phyloP scores from a whole-genome alignment of 2,797 vertebrate species.

The Octomys mimax region DNA sequence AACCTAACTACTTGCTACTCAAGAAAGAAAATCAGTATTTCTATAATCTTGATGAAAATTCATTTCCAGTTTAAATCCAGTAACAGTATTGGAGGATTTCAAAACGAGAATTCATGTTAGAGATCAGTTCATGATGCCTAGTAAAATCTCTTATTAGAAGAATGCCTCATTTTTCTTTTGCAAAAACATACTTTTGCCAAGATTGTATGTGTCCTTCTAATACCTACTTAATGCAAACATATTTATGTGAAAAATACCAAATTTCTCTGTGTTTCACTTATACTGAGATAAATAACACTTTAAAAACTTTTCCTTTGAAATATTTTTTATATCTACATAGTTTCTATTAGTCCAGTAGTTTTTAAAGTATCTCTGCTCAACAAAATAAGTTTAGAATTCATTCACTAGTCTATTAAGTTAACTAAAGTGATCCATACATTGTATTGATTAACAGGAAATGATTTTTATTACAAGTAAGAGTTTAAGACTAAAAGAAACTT shows the following conservation, averaged over 20 bases:
- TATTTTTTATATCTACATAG: background rate
- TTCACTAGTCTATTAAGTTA: slow-evolving; percentile 8
- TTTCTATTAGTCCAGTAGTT: slow-evolving; percentile 17
- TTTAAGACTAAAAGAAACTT: background rate
- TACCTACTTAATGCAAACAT: slow-evolving; percentile 27
- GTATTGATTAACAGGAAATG: background rate
- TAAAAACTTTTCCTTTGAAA: slow-evolving; percentile 57
- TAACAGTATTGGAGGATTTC: slow-evolving; percentile 48
- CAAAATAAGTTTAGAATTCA: slow-evolving; percentile 27
- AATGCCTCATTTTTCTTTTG: slow-evolving; percentile 18
- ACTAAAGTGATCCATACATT: background rate
- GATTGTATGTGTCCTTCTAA: slow-evolving; percentile 18
- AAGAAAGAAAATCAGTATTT: background rate
- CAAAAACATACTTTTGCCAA: slow-evolving; percentile 24
- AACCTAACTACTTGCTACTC: slow-evolving; percentile 26
- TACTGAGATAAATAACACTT: slow-evolving; percentile 8
- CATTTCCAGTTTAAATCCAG: slow-evolving; percentile 39
- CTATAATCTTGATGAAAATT: slow-evolving; percentile 53
- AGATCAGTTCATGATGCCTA: background rate
- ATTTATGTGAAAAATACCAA: slow-evolving; percentile 46
- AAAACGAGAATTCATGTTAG: slow-evolving; percentile 34
- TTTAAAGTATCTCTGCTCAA: slow-evolving; percentile 13
- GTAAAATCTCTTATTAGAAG: slow-evolving; percentile 20
- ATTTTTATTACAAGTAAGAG: slow-evolving; percentile 4
- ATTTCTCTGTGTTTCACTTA: slow-evolving; percentile 46